These are phyloP conservation scores for Zonotrichia albicollis DNA, from an alignment of 2,797 vertebrate species.

Conservation along the genomic window DNA sequence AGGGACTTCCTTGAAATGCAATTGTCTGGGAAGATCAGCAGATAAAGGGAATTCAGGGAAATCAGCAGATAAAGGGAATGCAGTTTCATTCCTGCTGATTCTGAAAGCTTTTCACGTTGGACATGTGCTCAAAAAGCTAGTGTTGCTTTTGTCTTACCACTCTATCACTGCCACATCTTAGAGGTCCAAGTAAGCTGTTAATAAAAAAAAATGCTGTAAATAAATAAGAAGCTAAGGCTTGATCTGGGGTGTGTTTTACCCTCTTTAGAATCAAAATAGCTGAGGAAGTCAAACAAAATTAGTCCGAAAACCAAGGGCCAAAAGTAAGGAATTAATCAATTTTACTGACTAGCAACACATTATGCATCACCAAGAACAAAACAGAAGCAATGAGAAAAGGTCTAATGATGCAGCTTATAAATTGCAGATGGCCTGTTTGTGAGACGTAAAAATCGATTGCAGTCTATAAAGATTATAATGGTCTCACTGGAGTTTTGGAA, in stretches of 20 bases:
- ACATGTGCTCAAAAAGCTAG: neutral
- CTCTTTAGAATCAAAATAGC: neutral
- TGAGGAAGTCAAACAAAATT: conserved; percentile 7
- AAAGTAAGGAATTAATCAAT: conserved; percentile 19
- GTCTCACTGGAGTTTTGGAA: conserved; percentile 13
- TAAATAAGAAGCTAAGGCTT: neutral
- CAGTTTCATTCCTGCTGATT: neutral
- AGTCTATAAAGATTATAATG: conserved; percentile 26
- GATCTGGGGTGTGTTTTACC: neutral
- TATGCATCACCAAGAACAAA: neutral
- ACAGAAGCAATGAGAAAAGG: conserved; percentile 17
- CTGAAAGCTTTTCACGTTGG: neutral
- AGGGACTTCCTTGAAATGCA: neutral
- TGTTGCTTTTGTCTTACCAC: neutral
- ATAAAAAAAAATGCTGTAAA: neutral
- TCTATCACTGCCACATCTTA: neutral
- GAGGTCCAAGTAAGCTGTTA: neutral
- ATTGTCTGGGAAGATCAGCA: neutral
- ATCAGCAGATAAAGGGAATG: neutral
- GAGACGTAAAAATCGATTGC: conserved; percentile 28
- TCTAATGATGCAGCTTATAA: conserved; percentile 45
- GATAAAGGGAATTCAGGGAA: neutral
- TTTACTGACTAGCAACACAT: conserved; percentile 7
- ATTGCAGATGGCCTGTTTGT: conserved; percentile 22
- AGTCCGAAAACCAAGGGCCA: neutral